Conservation (phyloP, 2,888 invertebrate species). For the Orchesella flavescens region DNA sequence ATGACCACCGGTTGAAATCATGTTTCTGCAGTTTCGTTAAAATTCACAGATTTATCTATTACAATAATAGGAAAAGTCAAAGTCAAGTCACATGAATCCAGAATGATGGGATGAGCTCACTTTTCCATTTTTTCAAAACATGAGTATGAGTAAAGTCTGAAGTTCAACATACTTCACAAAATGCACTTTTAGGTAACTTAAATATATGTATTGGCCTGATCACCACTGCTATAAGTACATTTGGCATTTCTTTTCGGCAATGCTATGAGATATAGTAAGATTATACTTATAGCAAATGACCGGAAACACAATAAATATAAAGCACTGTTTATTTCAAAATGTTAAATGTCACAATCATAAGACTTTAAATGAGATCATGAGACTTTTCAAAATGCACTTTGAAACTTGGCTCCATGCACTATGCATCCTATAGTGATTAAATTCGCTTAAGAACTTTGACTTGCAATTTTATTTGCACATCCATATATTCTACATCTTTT, state of each 20-base stretch:
- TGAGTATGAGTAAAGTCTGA: background rate
- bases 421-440: background rate
- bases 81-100: background rate
- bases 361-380: too few species aligned
- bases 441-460: background rate
- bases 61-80: background rate
- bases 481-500: too few species aligned
- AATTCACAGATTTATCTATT: background rate
- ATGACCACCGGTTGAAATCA: conserved; percentile 13
- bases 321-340: too few species aligned
- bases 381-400: background rate
- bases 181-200: background rate
- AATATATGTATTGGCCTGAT: too few species aligned
- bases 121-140: background rate
- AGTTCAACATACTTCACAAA: background rate
- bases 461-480: background rate
- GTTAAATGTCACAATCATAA: too few species aligned
- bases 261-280: too few species aligned
- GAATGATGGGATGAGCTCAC: background rate
- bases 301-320: too few species aligned
- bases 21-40: background rate
- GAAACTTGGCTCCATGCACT: background rate
- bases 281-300: too few species aligned
- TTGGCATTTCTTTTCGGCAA: too few species aligned
- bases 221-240: too few species aligned